phyloP scores from a whole-genome alignment of 2,888 invertebrate species.

The Agelastica alni region DNA sequence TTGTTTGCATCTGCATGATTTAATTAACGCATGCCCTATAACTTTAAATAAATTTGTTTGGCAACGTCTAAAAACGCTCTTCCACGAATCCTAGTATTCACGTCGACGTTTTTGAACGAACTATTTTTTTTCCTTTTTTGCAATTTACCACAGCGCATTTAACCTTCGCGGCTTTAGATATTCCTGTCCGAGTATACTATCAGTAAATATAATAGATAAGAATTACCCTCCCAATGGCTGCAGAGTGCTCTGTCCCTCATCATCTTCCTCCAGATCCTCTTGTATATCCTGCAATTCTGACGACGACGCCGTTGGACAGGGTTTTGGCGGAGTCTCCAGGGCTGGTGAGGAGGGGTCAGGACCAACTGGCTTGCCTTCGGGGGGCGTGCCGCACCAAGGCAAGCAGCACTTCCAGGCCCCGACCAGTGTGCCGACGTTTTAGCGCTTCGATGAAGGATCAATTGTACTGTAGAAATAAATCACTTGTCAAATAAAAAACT shows the following conservation, averaged over 20 bases:
- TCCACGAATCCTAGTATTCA: no score
- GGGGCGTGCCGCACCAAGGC: conserved; percentile 81
- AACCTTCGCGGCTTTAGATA: no score
- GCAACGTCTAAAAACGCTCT: no score
- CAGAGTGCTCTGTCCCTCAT: conserved; percentile 53
- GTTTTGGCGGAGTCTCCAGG: conserved; percentile 48
- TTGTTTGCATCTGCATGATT: no score
- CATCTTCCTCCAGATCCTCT: conserved; percentile 62
- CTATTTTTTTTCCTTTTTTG: no score
- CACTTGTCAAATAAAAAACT: no score
- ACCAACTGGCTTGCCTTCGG: conserved; percentile 53
- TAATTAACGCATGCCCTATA: no score
- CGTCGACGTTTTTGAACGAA: no score
- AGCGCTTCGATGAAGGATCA: conserved; percentile 27
- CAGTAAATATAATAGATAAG: no score
- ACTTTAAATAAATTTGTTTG: no score
- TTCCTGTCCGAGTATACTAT: no score
- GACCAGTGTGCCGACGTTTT: conserved; percentile 64
- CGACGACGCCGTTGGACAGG: conserved; percentile 58
- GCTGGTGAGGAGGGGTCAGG: conserved; percentile 46
- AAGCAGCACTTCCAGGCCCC: conserved; percentile 83
- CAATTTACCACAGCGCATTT: no score
- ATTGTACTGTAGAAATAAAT: conserved; percentile 9
- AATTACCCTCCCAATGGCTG: conserved; percentile 47
- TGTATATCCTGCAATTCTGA: conserved; percentile 78